phyloP scores from a whole-genome alignment of 1,140 invertebrate genomes.

The Solen grandis region DNA sequence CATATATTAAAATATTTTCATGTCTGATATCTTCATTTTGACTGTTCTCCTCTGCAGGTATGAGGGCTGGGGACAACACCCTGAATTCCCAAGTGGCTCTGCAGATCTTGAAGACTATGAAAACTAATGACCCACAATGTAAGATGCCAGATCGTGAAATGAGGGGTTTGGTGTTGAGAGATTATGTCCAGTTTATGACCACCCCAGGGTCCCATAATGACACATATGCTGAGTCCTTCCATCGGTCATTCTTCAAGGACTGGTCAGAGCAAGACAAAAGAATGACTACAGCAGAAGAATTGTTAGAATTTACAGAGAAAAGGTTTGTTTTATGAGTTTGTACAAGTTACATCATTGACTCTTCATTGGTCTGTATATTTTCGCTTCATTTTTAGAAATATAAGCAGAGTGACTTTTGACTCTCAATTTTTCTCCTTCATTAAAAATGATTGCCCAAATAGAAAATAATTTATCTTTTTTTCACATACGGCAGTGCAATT shows the following conservation, averaged over 20 bases:
- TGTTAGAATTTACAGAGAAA: conserved; percentile 70
- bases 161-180: conserved; percentile 65
- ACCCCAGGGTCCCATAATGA: conserved; percentile 73
- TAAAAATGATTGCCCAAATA: no score
- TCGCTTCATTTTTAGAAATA: no score
- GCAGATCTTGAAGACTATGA: conserved; percentile 67
- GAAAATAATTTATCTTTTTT: neutral
- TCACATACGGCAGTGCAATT: no score
- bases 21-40: no score
- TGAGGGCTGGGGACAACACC: conserved; percentile 76
- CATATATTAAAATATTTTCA: no score
- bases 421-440: no score
- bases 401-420: no score
- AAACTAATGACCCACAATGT: conserved; percentile 62
- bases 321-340: no score
- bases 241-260: conserved; percentile 74
- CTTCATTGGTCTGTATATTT: no score
- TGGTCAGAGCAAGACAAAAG: conserved; percentile 59
- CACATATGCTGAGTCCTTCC: conserved; percentile 75
- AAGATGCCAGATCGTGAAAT: conserved; percentile 59
- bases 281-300: conserved; percentile 58
- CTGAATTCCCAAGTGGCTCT: conserved; percentile 71
- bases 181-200: conserved; percentile 77
- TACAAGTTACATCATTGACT: no score
- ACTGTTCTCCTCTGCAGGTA: no score